Conservation (phyloP, 2,888 invertebrate genomes). For the Tipula unca region DNA sequence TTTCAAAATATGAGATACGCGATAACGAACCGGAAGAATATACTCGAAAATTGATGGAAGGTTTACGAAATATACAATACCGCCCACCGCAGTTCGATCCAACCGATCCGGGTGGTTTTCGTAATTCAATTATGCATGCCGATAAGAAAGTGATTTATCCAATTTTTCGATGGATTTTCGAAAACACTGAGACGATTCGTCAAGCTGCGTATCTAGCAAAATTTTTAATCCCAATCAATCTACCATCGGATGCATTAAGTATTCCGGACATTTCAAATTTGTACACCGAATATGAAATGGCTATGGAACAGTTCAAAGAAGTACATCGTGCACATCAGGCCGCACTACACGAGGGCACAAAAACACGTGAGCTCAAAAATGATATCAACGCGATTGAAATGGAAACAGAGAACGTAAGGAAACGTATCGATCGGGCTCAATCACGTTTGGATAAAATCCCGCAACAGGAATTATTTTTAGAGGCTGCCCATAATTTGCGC, state of each 20-base stretch:
- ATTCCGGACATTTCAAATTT: constrained; percentile 65
- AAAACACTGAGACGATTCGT: constrained; percentile 61
- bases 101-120: constrained; percentile 41
- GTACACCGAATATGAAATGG: constrained; percentile 60
- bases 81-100: constrained; percentile 50
- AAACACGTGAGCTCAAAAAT: constrained; percentile 71
- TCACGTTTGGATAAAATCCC: constrained; percentile 28
- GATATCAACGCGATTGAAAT: constrained; percentile 82
- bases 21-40: constrained; percentile 70
- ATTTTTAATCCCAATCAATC: constrained; percentile 52
- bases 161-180: constrained; percentile 71
- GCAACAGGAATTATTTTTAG: constrained; percentile 28
- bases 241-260: constrained; percentile 63
- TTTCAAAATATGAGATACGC: constrained; percentile 61
- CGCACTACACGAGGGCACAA: constrained; percentile 51
- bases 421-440: constrained; percentile 28
- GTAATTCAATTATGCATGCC: constrained; percentile 49
- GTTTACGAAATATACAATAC: constrained; percentile 70
- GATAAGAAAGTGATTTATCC: constrained; percentile 67
- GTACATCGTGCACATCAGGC: constrained; percentile 62
- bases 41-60: constrained; percentile 59
- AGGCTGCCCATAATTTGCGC: constrained; percentile 27
- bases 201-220: constrained; percentile 79
- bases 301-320: constrained; percentile 74
- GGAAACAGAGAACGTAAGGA: constrained; percentile 61